These are phyloP conservation scores for Pachliopta kotzebuea DNA, from an alignment of 2,888 invertebrate genomes.

Conservation along the genomic window DNA sequence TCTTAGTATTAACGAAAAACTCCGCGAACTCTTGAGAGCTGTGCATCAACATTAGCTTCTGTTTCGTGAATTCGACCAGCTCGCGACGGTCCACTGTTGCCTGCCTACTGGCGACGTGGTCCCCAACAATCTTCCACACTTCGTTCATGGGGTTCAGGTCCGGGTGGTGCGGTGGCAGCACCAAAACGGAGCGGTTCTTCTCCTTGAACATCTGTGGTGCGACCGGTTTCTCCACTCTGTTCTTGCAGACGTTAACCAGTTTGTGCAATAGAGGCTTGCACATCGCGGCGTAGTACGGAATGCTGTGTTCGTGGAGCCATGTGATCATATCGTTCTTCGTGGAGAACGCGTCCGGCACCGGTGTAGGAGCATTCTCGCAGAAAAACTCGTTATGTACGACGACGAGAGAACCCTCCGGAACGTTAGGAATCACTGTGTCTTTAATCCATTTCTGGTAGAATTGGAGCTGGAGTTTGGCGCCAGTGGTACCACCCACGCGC, in stretches of 20 bases:
- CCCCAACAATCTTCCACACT: background rate
- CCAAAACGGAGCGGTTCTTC: background rate
- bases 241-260: background rate
- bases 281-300: background rate
- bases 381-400: background rate
- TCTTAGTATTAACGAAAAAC: background rate
- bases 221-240: background rate
- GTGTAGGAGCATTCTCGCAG: background rate
- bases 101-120: background rate
- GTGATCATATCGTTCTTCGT: background rate
- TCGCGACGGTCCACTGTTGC: background rate
- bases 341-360: background rate
- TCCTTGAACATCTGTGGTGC: background rate
- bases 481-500: background rate
- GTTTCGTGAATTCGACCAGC: background rate
- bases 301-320: background rate
- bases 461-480: background rate
- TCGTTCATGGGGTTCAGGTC: slow-evolving; percentile 1
- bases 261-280: background rate
- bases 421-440: background rate
- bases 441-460: background rate
- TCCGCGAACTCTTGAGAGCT: background rate
- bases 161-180: background rate
- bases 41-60: background rate
- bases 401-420: background rate